These are phyloP conservation scores for Triplophysa dalaica DNA, from an alignment of 2,113 vertebrate species.

Conservation along the genomic window DNA sequence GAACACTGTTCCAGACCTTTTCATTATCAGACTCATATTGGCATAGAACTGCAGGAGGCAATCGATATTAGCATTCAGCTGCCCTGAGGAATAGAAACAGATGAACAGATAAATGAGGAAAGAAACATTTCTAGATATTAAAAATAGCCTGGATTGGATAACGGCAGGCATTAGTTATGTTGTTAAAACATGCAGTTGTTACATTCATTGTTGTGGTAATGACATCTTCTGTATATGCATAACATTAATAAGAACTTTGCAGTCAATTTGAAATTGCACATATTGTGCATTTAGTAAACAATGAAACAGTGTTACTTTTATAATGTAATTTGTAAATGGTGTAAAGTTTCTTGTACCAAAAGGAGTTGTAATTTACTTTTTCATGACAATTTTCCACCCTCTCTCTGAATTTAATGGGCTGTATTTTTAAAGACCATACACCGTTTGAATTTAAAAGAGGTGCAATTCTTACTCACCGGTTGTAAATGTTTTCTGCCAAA, in stretches of 20 bases:
- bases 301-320: too few relatives aligned
- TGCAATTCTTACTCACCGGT: not conserved
- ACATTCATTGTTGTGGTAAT: not conserved
- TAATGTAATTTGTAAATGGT: not conserved
- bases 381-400: not conserved
- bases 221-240: not conserved
- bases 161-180: not conserved
- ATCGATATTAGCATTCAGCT: constrained; percentile 30
- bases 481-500: constrained; percentile 5
- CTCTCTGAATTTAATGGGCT: too few relatives aligned
- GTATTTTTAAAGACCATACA: too few relatives aligned
- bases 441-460: not conserved
- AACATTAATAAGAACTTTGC: not conserved
- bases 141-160: constrained; percentile 23
- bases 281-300: too few relatives aligned
- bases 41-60: not conserved
- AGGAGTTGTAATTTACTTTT: constrained; percentile 1
- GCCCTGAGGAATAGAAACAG: constrained; percentile 31
- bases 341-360: not conserved
- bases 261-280: too few relatives aligned
- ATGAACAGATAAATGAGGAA: constrained; percentile 35
- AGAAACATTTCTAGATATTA: constrained; percentile 39
- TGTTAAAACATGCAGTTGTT: not conserved
- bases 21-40: constrained; percentile 41
- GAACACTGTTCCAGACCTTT: constrained; percentile 43